A percentile compares a stretch with the other conserved stretches of the same genome.
These are phyloP conservation scores for Trichomycterus rosablanca DNA, from an alignment of 2,113 vertebrate genomes.

Conservation along the genomic window DNA sequence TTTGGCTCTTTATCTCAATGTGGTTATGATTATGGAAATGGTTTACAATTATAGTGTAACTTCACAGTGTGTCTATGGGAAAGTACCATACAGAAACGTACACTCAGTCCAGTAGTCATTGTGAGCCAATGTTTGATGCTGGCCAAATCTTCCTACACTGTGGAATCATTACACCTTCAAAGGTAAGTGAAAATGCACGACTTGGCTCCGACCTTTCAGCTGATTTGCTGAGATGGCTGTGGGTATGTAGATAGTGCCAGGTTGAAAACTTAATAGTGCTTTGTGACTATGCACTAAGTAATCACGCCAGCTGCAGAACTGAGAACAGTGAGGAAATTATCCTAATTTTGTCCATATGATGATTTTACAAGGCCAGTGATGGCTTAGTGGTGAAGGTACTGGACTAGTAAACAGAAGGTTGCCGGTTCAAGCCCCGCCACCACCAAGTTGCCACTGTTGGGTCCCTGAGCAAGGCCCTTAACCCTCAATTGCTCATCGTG, in stretches of 20 bases:
- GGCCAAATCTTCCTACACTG: background rate
- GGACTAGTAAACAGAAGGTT: no score
- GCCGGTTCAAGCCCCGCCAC: no score
- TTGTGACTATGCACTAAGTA: background rate
- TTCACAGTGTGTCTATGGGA: no score
- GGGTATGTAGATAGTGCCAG: background rate
- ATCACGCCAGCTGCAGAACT: background rate
- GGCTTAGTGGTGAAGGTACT: no score
- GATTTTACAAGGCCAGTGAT: no score
- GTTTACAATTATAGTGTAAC: background rate
- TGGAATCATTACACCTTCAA: slow-evolving; percentile 5
- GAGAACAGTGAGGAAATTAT: background rate
- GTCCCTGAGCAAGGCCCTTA: no score
- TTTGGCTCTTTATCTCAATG: slow-evolving; percentile 13
- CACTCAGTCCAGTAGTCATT: background rate
- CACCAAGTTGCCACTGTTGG: no score
- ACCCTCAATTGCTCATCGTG: no score
- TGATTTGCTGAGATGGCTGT: background rate
- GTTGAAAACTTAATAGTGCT: background rate
- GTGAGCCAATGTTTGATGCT: no score
- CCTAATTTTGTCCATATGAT: background rate
- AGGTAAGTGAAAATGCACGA: background rate
- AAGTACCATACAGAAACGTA: no score
- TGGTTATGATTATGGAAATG: slow-evolving; percentile 2
- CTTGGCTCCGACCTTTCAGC: background rate